Evolutionary conservation across 1,140 invertebrate species (phyloP).

Genomic region (Magallana ariakensis): DNA sequence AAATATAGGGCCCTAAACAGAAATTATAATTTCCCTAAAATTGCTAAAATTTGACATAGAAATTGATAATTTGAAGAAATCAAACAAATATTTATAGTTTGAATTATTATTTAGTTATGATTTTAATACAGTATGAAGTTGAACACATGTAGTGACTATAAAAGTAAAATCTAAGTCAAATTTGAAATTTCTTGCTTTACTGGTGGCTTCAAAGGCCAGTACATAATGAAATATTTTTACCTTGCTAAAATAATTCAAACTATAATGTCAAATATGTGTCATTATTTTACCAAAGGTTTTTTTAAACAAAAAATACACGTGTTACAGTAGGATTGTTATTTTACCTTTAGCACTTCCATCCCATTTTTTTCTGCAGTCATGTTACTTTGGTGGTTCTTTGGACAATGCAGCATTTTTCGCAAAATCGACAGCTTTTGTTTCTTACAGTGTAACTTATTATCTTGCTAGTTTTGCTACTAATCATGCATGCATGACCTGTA

Average conservation of each 20-base stretch:
- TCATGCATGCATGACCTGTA: background rate
- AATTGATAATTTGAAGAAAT: too few species aligned
- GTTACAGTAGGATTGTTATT: background rate
- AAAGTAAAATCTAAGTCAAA: too few species aligned
- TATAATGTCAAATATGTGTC: background rate
- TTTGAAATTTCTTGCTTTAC: too few species aligned
- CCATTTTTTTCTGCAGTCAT: slow-evolving; percentile 39
- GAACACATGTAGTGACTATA: too few species aligned
- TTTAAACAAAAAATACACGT: background rate
- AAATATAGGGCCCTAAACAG: too few species aligned
- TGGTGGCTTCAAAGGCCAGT: too few species aligned
- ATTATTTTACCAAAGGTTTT: background rate
- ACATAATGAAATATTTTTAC: background rate
- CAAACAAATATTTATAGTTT: too few species aligned
- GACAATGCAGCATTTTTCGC: slow-evolving; percentile 32
- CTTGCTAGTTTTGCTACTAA: background rate
- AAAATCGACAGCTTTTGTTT: background rate
- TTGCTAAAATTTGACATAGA: too few species aligned
- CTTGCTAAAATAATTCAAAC: background rate
- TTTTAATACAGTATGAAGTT: too few species aligned
- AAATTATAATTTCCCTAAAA: too few species aligned
- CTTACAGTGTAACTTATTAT: too few species aligned
- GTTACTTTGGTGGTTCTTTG: background rate
- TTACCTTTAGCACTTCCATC: slow-evolving; percentile 35
- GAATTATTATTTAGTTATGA: too few species aligned